Percentiles rank a stretch among this genome's conserved stretches.
phyloP scores from a whole-genome alignment of 2,797 vertebrate species.

The Betta splendens region DNA sequence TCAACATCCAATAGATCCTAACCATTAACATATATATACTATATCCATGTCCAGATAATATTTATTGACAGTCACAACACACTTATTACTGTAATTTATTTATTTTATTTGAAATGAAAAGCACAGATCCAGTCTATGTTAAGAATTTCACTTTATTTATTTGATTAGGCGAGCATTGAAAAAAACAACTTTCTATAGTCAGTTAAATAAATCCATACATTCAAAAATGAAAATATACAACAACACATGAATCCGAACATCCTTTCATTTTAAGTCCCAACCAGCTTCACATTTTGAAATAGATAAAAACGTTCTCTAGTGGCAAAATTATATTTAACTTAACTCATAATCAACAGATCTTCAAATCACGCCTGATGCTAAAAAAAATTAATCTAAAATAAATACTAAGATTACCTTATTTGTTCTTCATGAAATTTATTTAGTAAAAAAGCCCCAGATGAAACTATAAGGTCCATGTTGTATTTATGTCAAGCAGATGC shows the following conservation, averaged over 20 bases:
- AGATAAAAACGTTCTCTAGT: slow-evolving; percentile 58
- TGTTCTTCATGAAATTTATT: slow-evolving; percentile 32
- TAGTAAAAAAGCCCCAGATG: slow-evolving; percentile 20
- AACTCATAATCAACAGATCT: slow-evolving; percentile 37
- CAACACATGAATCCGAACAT: slow-evolving; percentile 65
- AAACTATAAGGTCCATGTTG: slow-evolving; percentile 29
- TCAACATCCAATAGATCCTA: too few relatives aligned
- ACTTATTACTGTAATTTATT: not conserved
- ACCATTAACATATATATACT: too few relatives aligned
- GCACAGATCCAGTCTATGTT: slow-evolving; percentile 44
- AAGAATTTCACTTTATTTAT: slow-evolving; percentile 83
- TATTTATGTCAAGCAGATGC: slow-evolving; percentile 47
- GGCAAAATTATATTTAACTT: slow-evolving; percentile 44
- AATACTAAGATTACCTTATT: slow-evolving; percentile 29
- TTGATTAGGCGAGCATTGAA: slow-evolving; percentile 78
- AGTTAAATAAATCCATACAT: slow-evolving; percentile 81
- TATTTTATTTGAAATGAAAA: slow-evolving; percentile 12
- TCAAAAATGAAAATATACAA: slow-evolving; percentile 81
- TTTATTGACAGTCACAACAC: not conserved
- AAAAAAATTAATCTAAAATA: slow-evolving; percentile 32
- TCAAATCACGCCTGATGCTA: slow-evolving; percentile 21
- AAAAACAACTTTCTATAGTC: slow-evolving; percentile 74
- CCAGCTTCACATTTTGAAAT: slow-evolving; percentile 52
- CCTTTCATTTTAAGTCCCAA: slow-evolving; percentile 50
- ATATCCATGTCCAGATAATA: not conserved